Percentiles rank a stretch among this genome's conserved stretches.
Conservation (phyloP, 2,113 vertebrate species). For the Datnioides undecimradiatus region DNA sequence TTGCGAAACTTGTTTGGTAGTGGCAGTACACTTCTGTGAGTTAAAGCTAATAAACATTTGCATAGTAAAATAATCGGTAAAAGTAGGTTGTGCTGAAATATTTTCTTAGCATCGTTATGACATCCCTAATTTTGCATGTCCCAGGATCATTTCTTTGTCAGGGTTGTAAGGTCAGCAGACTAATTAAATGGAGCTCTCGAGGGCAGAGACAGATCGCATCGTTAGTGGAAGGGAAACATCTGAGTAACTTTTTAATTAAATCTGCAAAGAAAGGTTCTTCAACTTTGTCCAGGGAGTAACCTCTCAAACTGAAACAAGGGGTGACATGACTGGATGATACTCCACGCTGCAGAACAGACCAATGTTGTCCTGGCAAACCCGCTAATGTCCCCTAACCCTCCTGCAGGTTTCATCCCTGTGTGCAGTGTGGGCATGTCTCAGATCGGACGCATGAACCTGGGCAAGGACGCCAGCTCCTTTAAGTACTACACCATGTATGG, state of each 20-base stretch:
- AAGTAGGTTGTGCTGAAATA: too few relatives aligned
- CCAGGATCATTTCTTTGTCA: background rate
- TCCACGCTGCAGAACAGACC: background rate
- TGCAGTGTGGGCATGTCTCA: constrained; percentile 93
- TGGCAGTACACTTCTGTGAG: background rate
- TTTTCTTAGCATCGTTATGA: too few relatives aligned
- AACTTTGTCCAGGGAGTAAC: background rate
- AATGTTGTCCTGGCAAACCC: background rate
- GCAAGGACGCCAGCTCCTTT: constrained; percentile 94
- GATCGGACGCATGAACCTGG: constrained; percentile 95
- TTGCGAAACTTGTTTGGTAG: too few relatives aligned
- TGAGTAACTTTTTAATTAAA: constrained; percentile 9
- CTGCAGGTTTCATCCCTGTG: constrained; percentile 92
- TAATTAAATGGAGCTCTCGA: constrained; percentile 18
- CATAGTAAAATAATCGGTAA: background rate
- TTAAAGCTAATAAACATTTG: background rate
- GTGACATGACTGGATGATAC: background rate
- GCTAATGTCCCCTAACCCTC: background rate
- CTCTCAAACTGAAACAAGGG: background rate
- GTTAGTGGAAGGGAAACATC: background rate
- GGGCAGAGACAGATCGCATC: background rate
- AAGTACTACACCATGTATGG: constrained; percentile 99
- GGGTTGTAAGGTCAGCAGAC: background rate
- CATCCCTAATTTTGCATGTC: background rate
- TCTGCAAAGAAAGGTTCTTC: background rate